Conservation (phyloP, 1,140 invertebrate genomes). For the Drosophila micromelanica region DNA sequence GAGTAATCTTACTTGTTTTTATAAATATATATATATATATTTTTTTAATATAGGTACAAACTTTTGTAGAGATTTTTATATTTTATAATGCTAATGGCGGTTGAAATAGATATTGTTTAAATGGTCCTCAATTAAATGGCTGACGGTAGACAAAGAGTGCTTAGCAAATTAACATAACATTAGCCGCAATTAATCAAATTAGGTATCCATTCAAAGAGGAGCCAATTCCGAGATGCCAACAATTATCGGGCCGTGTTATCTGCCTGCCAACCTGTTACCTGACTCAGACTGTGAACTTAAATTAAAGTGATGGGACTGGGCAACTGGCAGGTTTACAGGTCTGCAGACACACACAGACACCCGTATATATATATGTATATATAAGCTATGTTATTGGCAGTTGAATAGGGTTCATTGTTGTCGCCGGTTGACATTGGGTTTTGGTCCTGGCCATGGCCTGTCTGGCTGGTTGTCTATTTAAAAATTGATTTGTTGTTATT, state of each 20-base stretch:
- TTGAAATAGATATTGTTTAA: too few relatives aligned
- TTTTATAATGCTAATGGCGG: too few relatives aligned
- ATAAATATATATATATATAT: too few relatives aligned
- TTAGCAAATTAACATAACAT: constrained; percentile 73
- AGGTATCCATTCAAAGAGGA: constrained; percentile 3
- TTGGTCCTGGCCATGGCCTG: background rate
- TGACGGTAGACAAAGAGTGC: background rate
- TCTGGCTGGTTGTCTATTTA: constrained; percentile 61
- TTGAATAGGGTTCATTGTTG: constrained; percentile 70
- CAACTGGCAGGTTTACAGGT: constrained; percentile 50
- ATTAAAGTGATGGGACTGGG: constrained; percentile 52
- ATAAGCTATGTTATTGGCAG: constrained; percentile 28
- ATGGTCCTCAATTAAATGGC: too few relatives aligned
- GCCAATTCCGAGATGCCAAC: constrained; percentile 10
- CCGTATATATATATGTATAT: background rate
- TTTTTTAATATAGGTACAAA: too few relatives aligned
- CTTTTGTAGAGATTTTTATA: too few relatives aligned
- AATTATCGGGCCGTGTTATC: constrained; percentile 38
- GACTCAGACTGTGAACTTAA: constrained; percentile 60
- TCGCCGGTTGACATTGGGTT: constrained; percentile 28
- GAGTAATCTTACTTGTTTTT: too few relatives aligned
- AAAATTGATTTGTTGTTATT: constrained; percentile 82
- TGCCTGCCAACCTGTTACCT: constrained; percentile 55
- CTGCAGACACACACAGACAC: constrained; percentile 14
- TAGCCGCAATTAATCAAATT: constrained; percentile 77